Evolutionary conservation across 2,113 vertebrate species (phyloP), one percentile per base, ranked within the genome.

Genomic region (Lepus americanus): DNA sequence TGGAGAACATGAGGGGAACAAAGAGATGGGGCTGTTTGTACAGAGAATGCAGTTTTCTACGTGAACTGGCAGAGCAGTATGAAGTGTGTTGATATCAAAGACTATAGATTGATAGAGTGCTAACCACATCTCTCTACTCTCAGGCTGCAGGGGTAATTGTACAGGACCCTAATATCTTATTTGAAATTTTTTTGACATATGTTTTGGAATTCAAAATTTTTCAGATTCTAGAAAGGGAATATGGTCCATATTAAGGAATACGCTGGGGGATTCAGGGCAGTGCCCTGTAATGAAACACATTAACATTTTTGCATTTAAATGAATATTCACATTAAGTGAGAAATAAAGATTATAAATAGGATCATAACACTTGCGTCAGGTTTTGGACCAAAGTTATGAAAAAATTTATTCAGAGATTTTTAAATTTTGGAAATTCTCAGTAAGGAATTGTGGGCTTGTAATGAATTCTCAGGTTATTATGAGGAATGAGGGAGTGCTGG

Each of bases 401-500:
- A 61, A 81, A 8, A 74, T 74, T 92, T 95, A 8, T 87, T 94
- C 12, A 95, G 90, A 94, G 80, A 13, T 31, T 84, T 76, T 92
- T 63, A 59, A 69, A 94, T 74, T 94, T 96, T 95, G 77, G 10
- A 92, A 44, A 88, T 51, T 93, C 33, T 67, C 78, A 73, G 49
- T 92, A 83, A 92, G 84, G 81, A 33, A n/a, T 80, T 92, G 36
- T 90, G 55, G 59, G 69, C 25, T 95, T 87, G 76, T 20, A 83
- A 69, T 96, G 53, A 92, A 84, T 93, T 92, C 96, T 97, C 86
- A 92, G 96, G 85, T 95, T 89, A 63, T 90, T 77, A 39, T 51
- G 81, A 92, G 72, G 96, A 93, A 81, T 39, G 64, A 87, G 33
- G 14, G 70, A 23, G 29, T 83, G 67, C 55, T 23, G 10, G 59